Percentiles rank a stretch among this genome's conserved stretches.
Conservation (phyloP, 1,140 invertebrate species). For the Meloidogyne exigua region DNA sequence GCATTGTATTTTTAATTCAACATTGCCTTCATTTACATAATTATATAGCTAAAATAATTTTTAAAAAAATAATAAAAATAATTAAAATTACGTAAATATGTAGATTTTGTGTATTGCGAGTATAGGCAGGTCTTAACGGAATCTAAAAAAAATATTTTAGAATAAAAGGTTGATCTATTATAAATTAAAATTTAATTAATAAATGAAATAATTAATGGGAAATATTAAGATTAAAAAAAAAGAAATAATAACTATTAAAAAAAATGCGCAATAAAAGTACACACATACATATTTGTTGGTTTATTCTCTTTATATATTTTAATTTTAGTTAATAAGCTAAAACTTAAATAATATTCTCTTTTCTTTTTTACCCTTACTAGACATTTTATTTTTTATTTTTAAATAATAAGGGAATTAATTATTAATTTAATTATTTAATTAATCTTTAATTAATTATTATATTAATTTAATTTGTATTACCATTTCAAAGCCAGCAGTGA, state of each 20-base stretch:
- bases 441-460: neutral
- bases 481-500: conserved; percentile 17
- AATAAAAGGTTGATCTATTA: too few relatives aligned
- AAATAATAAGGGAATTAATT: too few relatives aligned
- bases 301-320: too few relatives aligned
- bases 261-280: too few relatives aligned
- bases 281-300: too few relatives aligned
- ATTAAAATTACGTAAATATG: neutral
- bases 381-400: too few relatives aligned
- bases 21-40: conserved; percentile 5
- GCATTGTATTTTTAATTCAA: conserved; percentile 9
- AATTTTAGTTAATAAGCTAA: too few relatives aligned
- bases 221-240: too few relatives aligned
- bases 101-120: neutral
- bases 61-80: neutral
- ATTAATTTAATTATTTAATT: neutral
- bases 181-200: neutral
- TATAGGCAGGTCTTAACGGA: conserved; percentile 7
- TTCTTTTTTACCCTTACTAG: too few relatives aligned
- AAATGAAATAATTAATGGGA: too few relatives aligned
- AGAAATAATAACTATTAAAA: too few relatives aligned
- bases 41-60: neutral
- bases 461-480: neutral
- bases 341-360: too few relatives aligned
- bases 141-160: conserved; percentile 14